Evolutionary conservation across 1,140 invertebrate species (phyloP), one percentile per base, ranked within the genome.

Genomic region (Diprion similis): DNA sequence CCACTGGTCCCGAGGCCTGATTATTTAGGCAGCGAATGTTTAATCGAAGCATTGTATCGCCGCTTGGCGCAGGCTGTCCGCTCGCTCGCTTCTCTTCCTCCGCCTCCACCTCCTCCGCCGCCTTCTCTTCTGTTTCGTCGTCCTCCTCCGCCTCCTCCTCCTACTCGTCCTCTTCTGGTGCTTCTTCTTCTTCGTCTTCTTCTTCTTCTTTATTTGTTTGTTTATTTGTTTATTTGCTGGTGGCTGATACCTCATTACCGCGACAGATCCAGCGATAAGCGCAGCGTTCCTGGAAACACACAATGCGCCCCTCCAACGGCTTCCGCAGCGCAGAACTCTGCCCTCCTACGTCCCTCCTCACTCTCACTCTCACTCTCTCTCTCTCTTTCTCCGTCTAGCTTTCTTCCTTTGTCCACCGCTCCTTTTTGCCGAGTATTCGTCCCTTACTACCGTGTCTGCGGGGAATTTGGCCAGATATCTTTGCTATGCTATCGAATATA

Each of bases 231-330:
- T 88, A 88, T 87, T 88, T 87, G 82, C 80, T 85, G 80, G 77
- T 83, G 83, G 82, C 85, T 88, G 86, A 88, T 88, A 88, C 86
- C 86, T 88, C 85, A 88, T 88, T 88, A 88, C 86, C 85, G 85
- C 86, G 86, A 87, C 86, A 88, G 86, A 87, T 87, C 84, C 84
- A 83, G 83, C 84, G 86, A 87, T 87, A 87, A 87, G 86, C 83
- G 80, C 75, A 82, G 76, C 81, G 82, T 87, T 87, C 86, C 87
- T 77, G 82, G 86, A 87, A 87, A 86, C 81, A 86, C 85, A 86
- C 86, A 87, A 87, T 87, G 82, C 78, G 80, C 83, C 86, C 83
- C 83, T 84, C 84, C 82, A 13, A 15, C 10, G 19, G 19, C 66
- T 13, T 17, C 37, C 66, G 15, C 66, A 3, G 13, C 8, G 13